Base-by-base conservation (phyloP, 64 coral and sea anemone species). In the Pachyseris speciosa region DNA sequence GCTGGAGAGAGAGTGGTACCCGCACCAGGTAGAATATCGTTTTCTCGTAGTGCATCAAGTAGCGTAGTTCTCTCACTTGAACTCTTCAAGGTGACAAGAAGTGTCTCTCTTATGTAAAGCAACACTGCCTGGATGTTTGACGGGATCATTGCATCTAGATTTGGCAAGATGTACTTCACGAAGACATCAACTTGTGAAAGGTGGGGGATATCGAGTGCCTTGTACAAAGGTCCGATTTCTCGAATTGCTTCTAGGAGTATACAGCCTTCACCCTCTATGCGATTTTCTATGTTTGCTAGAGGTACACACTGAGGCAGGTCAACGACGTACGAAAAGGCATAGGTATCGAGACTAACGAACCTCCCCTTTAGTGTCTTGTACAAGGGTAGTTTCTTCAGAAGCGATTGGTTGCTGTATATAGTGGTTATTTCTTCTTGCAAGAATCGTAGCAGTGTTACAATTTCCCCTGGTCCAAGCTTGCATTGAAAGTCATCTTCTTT, bases 121-220 rank as follows among this genome's bases (percentile, higher is more conserved):
- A 96, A 70, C 45, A 96, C 47, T 47, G 45, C 74, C 9, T 93
- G 72, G 22, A 91, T 77, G 22, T 72, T 83, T 69, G 75, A 73
- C 15, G 42, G 42, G 20, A 86, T 74, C 72, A 96, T 89, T 12
- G 39, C 88, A 28, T 96, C 91, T 30, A 96, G 74, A 61, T 96
- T 96, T 31, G 95, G 95, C 25, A 96, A 57, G 28, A 96, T 72
- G 27, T 96, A 93, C 42, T 93, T 96, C 12, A 96, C 91, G 50
- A 96, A 96, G 26, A 96, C 95, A 36, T 96, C 95, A 78, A 91
- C 84, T 89, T 93, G 91, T 28, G 95, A 93, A 63, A 96, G 77
- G 20, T 79, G 86, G 36, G 25, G 72, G 53, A 96, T 88, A 22
- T 93, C 86, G 2, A 96, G 44, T 38, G 95, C 86, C 50, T 93